These are phyloP conservation scores for Zootermopsis nevadensis DNA, from an alignment of 2,888 invertebrate genomes.

Conservation along the genomic window DNA sequence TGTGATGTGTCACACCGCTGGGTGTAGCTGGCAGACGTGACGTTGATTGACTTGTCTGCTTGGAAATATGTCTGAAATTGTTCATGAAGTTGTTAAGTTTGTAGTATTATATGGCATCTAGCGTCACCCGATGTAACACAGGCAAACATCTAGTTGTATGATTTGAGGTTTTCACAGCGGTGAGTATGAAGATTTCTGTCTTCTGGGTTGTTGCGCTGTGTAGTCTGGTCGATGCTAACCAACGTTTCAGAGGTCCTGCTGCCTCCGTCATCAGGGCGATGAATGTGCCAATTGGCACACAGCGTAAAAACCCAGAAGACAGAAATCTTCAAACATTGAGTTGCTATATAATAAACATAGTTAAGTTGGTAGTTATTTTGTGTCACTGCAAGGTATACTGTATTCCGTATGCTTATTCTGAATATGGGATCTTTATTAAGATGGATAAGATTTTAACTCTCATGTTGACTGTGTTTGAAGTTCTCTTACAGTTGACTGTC, in stretches of 20 bases:
- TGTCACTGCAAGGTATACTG: background rate
- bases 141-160: no score
- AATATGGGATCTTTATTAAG: conserved; percentile 20
- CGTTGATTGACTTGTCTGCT: conserved; percentile 38
- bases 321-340: no score
- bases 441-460: background rate
- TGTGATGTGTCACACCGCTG: conserved; percentile 16
- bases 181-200: no score
- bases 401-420: background rate
- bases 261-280: no score
- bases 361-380: conserved; percentile 21
- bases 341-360: background rate
- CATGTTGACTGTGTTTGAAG: conserved; percentile 10
- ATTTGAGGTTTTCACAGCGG: no score
- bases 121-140: no score
- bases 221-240: no score
- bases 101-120: no score
- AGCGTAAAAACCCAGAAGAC: background rate
- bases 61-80: conserved; percentile 26
- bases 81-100: conserved; percentile 31
- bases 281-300: no score
- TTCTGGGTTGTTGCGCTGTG: no score
- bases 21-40: conserved; percentile 1
- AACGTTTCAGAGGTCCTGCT: no score
- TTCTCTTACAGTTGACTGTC: background rate